Evolutionary conservation across 2,888 invertebrate genomes (phyloP).

Genomic region (Lysandra bellargus): DNA sequence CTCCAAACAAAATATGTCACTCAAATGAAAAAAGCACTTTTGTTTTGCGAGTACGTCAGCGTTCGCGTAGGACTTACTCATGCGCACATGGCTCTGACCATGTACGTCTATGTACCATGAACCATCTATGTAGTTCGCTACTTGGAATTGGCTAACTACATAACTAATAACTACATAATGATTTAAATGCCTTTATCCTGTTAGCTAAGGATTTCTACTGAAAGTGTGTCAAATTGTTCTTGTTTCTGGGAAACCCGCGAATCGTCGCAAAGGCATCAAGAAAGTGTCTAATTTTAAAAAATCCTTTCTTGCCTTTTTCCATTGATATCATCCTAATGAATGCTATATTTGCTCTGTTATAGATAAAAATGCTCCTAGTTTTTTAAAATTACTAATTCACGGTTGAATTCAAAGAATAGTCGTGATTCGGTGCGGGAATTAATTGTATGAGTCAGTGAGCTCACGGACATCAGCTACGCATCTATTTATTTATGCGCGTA

Average conservation of each 20-base stretch:
- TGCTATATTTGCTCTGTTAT: background rate
- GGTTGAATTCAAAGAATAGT: background rate
- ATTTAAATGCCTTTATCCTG: background rate
- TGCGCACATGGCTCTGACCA: conserved; percentile 60
- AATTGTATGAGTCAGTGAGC: conserved; percentile 13
- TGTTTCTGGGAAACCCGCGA: background rate
- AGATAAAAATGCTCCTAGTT: background rate
- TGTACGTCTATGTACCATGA: conserved; percentile 46
- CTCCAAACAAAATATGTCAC: no score
- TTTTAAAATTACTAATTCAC: background rate
- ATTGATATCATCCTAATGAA: background rate
- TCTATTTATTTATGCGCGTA: conserved; percentile 29
- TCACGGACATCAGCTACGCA: conserved; percentile 31
- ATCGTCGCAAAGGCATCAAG: no score
- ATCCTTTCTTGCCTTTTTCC: no score
- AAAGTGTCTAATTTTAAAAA: no score
- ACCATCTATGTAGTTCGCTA: conserved; percentile 29
- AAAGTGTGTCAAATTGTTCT: background rate
- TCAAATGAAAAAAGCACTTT: background rate
- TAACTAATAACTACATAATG: background rate
- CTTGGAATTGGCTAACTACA: conserved; percentile 24
- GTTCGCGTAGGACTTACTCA: conserved; percentile 49
- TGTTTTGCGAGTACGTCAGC: conserved; percentile 11
- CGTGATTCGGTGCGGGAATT: conserved; percentile 2
- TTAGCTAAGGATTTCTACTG: background rate